Evolutionary conservation across 2,888 invertebrate genomes (phyloP).

Genomic region (Andrena bicolor): DNA sequence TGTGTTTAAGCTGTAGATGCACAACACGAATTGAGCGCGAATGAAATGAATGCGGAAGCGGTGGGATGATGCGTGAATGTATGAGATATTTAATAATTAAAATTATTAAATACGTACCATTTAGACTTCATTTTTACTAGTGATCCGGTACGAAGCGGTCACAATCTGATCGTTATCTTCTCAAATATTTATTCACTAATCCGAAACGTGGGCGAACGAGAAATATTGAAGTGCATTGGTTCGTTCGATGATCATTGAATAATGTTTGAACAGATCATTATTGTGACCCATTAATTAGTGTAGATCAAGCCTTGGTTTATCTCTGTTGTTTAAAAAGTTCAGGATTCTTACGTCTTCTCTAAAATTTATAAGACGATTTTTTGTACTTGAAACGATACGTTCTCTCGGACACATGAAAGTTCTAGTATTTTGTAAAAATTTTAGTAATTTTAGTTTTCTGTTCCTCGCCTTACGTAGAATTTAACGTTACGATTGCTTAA

Average conservation of each 20-base stretch:
- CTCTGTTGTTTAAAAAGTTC: conserved; percentile 37
- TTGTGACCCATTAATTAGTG: conserved; percentile 4
- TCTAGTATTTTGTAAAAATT: conserved; percentile 6
- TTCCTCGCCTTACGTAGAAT: conserved; percentile 13
- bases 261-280: conserved; percentile 37
- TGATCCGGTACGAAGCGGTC: not conserved
- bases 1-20: conserved; percentile 56
- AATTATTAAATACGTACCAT: conserved; percentile 14
- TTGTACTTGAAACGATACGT: conserved; percentile 32
- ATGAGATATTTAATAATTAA: conserved; percentile 17
- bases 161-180: conserved; percentile 9
- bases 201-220: not conserved
- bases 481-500: conserved; percentile 11
- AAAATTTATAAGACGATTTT: not conserved
- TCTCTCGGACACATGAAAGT: conserved; percentile 26
- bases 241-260: conserved; percentile 13
- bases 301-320: conserved; percentile 40
- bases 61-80: conserved; percentile 43
- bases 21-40: conserved; percentile 46
- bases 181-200: conserved; percentile 41
- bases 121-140: conserved; percentile 32
- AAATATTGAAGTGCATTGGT: not conserved
- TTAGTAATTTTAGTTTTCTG: conserved; percentile 6
- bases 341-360: conserved; percentile 2
- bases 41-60: conserved; percentile 43